Base-by-base conservation (phyloP, 2,888 invertebrate genomes). In the Archips xylosteana region DNA sequence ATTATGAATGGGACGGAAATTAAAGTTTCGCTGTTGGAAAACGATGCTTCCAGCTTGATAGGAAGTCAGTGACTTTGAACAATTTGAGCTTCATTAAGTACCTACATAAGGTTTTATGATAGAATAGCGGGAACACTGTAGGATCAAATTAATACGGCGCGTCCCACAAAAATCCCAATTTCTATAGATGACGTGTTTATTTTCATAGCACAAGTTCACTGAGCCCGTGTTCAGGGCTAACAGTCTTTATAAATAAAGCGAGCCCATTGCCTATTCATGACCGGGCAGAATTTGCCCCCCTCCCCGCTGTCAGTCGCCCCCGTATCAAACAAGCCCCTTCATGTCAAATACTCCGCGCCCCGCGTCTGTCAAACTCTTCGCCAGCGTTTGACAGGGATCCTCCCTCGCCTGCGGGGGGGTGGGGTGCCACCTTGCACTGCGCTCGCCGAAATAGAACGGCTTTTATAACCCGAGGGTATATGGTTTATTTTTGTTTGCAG, bases 331-430 rank as follows among this genome's bases (percentile, higher is more conserved):
- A 92, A 92, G 94, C 93, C 94, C 94, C 94, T 94, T 94, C 94
- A 94, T 92, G 94, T 94, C 94, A 94, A 94, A 94, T 92, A 92
- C 94, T 93, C 93, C 91, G 91, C 92, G 90, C 94, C 93, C 94
- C 92, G 92, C 93, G 94, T 92, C 94, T 94, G 94, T 94, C 94
- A 94, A 94, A 94, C 94, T 94, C 93, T 94, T 93, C 94, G 92
- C 90, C 91, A 92, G 90, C 91, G 92, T 94, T 94, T 94, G 94
- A 94, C 94, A 94, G 92, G 93, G 93, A 92, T 92, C 94, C 94
- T 92, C 94, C 94, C 94, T 89, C 84, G 84, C 89, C 82, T 84
- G 91, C 89, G 90, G 91, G 91, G 91, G 86, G 92, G 90, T 87
- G 88, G 89, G 88, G 87, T 85, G 87, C 92, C 93, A 92, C 92